Evolutionary conservation across 1,140 invertebrate genomes (phyloP).

Genomic region (Hormaphis cornu): DNA sequence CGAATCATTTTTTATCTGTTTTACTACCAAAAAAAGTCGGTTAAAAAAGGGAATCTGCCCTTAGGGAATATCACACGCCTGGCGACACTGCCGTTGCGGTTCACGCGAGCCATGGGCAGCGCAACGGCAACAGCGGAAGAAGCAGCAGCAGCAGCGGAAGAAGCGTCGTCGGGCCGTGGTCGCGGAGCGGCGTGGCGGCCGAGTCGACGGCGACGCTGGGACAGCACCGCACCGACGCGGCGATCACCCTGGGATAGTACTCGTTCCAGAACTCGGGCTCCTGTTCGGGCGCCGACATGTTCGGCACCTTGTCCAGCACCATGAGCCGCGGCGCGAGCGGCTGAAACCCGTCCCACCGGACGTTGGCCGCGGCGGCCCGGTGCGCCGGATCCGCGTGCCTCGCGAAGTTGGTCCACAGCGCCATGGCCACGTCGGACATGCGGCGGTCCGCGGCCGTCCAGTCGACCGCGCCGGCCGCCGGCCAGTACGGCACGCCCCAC

Average conservation of each 20-base stretch:
- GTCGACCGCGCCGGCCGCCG: slow-evolving; percentile 44
- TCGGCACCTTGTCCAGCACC: slow-evolving; percentile 62
- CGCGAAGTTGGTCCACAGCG: slow-evolving; percentile 63
- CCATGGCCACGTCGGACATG: slow-evolving; percentile 64
- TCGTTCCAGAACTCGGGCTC: slow-evolving; percentile 67
- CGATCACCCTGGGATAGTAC: slow-evolving; percentile 59
- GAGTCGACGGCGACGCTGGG: slow-evolving; percentile 26
- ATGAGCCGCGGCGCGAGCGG: slow-evolving; percentile 53
- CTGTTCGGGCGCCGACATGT: slow-evolving; percentile 48
- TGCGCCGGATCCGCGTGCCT: slow-evolving; percentile 60
- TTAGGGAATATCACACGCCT: too few relatives aligned
- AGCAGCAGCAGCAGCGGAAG: not conserved
- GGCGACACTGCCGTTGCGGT: too few relatives aligned
- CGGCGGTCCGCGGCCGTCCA: slow-evolving; percentile 67
- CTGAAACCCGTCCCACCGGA: slow-evolving; percentile 62
- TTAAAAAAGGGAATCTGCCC: too few relatives aligned
- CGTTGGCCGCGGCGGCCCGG: slow-evolving; percentile 44
- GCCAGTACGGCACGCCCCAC: slow-evolving; percentile 63
- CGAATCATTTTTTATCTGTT: too few relatives aligned
- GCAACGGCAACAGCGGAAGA: not conserved
- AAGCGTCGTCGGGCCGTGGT: not conserved
- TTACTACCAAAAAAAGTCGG: too few relatives aligned
- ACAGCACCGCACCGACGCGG: slow-evolving; percentile 34
- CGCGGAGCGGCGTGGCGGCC: not conserved
- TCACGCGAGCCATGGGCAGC: too few relatives aligned